Base-by-base conservation (phyloP, 1,140 invertebrate species). In the Argopecten irradians region DNA sequence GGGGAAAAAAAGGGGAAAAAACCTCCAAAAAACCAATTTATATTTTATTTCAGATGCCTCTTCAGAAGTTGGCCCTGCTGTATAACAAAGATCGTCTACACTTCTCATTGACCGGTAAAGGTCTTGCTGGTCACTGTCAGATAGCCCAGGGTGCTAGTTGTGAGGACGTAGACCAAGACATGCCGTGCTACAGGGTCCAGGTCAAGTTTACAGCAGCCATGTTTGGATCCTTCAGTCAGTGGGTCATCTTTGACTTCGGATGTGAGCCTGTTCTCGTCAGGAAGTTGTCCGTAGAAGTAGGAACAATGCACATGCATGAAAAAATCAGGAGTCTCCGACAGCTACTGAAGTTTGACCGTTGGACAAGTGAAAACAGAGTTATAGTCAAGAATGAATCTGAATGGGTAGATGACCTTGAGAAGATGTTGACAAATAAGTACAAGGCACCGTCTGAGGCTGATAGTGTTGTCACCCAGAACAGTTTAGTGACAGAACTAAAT, bases 161-260 rank as follows among this genome's bases (percentile, higher is more conserved):
- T 86, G 89, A 92, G 28, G 88, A 91, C 39, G 86, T 90, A 9
- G 88, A 90, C 16, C 2, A 87, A 13, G 93, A 92, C 7, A 86
- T 84, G 36, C 91, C 90, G 16, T 89, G 88, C 84, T 94, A 93
- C 86, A 90, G 82, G 71, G 91, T 94, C 0, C 86, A 88, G 35
- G 90, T 95, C 8, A 87, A 92, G 34, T 95, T 95, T 87, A 92
- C 87, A 55, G 93, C 92, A 0, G 92, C 92, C 34, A 94, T 94
- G 93, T 94, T 93, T 92, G 94, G 94, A 3, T 95, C 93, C 0
- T 95, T 95, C 82, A 93, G 89, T 71, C 94, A 95, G 88, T 94
- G 93, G 93, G 91, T 95, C 35, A 88, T 93, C 32, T 94, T 95
- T 91, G 94, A 94, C 89, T 95, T 95, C 90, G 94, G 93, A 33